A percentile compares a stretch with the other conserved stretches of the same genome.
These are phyloP conservation scores for Lamprologus sp. DNA, from an alignment of 2,113 vertebrate genomes.

Conservation along the genomic window DNA sequence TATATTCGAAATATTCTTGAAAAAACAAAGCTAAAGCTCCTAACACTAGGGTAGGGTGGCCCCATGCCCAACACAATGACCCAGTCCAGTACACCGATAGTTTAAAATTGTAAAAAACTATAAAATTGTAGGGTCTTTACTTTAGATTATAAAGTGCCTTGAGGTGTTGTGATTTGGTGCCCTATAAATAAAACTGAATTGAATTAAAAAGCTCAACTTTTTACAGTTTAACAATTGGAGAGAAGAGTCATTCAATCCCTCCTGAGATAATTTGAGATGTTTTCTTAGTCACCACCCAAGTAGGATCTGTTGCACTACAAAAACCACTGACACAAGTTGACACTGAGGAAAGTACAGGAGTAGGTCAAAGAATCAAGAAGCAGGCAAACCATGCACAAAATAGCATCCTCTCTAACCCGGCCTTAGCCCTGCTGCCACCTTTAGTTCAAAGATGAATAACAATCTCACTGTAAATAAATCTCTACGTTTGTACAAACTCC, in stretches of 20 bases:
- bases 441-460: neutral
- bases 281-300: neutral
- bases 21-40: neutral
- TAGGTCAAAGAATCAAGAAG: neutral
- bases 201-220: neutral
- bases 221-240: neutral
- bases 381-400: neutral
- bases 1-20: neutral
- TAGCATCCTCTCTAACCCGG: neutral
- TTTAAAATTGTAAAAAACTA: neutral
- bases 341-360: neutral
- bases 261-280: neutral
- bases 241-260: neutral
- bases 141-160: neutral
- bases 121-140: neutral
- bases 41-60: neutral
- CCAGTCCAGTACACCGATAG: neutral
- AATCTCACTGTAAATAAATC: neutral
- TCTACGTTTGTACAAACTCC: neutral
- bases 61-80: neutral
- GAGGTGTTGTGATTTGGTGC: neutral
- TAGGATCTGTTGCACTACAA: neutral
- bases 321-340: neutral
- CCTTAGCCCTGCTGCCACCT: neutral
- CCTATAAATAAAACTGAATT: fast-evolving